phyloP scores from a whole-genome alignment of 2,888 invertebrate genomes.

The Meteorus cinctellus region DNA sequence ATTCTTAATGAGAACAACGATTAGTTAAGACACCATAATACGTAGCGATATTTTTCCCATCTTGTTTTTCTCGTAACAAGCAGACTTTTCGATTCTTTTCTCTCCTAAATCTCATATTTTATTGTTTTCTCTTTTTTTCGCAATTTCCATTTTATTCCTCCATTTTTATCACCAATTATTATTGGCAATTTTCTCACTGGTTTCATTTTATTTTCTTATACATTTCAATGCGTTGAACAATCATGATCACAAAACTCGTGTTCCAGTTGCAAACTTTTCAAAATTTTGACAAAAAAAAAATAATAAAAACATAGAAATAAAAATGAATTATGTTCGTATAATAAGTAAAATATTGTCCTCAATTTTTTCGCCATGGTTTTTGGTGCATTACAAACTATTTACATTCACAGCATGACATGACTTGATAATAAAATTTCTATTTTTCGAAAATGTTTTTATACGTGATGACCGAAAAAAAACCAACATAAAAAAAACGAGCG shows the following conservation, averaged over 20 bases:
- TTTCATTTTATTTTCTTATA: neutral
- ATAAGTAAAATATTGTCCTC: neutral
- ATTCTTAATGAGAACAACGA: constrained; percentile 62
- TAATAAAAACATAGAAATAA: neutral
- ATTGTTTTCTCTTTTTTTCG: neutral
- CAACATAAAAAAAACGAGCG: too few relatives aligned
- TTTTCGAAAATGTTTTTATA: neutral
- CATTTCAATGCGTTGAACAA: neutral
- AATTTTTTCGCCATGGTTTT: constrained; percentile 43
- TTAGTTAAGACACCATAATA: constrained; percentile 70
- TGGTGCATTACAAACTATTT: constrained; percentile 49
- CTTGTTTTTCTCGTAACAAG: constrained; percentile 48
- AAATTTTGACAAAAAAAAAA: neutral
- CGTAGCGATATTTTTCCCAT: constrained; percentile 64
- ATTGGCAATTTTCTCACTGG: neutral
- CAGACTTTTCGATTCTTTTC: constrained; percentile 46
- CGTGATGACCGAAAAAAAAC: neutral
- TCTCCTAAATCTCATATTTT: constrained; percentile 31
- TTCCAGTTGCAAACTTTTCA: neutral
- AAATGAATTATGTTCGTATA: neutral
- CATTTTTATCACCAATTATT: neutral
- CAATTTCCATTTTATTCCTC: neutral
- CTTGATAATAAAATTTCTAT: constrained; percentile 23
- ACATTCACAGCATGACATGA: constrained; percentile 42
- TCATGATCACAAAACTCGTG: neutral